Evolutionary conservation across 2,113 vertebrate species (phyloP).

Genomic region (Tamias sibiricus): DNA sequence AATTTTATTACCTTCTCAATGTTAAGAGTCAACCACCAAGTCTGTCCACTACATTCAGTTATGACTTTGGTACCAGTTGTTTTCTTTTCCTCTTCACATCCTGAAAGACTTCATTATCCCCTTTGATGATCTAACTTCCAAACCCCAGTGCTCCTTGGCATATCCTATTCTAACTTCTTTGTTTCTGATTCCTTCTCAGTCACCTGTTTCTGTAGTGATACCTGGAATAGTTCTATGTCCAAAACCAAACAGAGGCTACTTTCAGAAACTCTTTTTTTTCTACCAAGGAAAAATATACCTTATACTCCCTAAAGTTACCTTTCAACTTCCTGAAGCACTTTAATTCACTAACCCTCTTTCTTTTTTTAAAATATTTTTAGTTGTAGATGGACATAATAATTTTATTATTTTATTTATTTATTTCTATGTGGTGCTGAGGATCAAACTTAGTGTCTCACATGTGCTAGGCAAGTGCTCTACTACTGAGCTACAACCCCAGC

Average conservation of each 20-base stretch:
- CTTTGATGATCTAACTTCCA: conserved; percentile 42
- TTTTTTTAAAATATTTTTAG: background rate
- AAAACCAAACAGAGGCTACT: conserved; percentile 27
- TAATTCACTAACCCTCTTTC: conserved; percentile 35
- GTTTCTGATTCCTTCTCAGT: conserved; percentile 6
- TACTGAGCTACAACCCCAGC: too few species aligned
- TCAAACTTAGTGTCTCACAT: too few species aligned
- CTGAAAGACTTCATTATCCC: conserved; percentile 1
- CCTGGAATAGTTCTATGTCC: conserved; percentile 21
- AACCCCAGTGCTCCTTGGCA: background rate
- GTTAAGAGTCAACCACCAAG: conserved; percentile 38
- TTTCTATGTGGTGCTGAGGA: too few species aligned
- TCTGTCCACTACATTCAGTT: background rate
- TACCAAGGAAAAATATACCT: background rate
- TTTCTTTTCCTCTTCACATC: conserved; percentile 12
- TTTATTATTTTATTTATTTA: too few species aligned
- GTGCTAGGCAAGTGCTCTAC: too few species aligned
- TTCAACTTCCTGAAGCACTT: conserved; percentile 38
- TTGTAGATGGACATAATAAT: too few species aligned
- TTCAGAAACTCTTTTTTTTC: conserved; percentile 22
- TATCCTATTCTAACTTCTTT: conserved; percentile 19
- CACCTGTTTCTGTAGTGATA: conserved; percentile 21
- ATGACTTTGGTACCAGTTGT: conserved; percentile 17
- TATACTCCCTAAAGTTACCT: conserved; percentile 24
- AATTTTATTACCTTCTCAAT: conserved; percentile 14